Evolutionary conservation across 2,113 vertebrate species (phyloP).

Genomic region (Pyrgilauda ruficollis): DNA sequence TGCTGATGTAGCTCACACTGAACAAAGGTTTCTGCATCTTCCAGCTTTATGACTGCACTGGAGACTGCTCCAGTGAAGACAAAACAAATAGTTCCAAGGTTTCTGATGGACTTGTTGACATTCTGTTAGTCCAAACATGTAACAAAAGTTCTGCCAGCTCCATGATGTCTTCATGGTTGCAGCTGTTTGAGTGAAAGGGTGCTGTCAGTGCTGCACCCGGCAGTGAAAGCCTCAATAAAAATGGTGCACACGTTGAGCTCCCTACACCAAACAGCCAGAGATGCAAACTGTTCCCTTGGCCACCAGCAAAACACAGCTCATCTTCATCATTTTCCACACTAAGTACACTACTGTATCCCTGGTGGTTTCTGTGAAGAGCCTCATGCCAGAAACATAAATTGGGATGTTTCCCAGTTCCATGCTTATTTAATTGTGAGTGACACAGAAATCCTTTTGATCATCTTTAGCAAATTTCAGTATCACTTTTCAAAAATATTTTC

Average conservation of each 20-base stretch:
- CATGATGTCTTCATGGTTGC: conserved; percentile 20
- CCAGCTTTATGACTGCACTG: conserved; percentile 32
- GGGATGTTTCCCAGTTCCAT: not conserved
- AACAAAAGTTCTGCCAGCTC: conserved; percentile 38
- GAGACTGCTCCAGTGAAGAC: conserved; percentile 39
- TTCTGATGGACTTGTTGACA: conserved; percentile 36
- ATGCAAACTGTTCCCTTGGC: not conserved
- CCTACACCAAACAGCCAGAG: not conserved
- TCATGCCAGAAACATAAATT: conserved; percentile 6
- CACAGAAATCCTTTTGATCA: not conserved
- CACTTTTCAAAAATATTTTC: not conserved
- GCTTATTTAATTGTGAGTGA: conserved; percentile 22
- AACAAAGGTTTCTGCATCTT: conserved; percentile 23
- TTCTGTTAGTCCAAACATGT: conserved; percentile 34
- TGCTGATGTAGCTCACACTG: not conserved
- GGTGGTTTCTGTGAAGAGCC: not conserved
- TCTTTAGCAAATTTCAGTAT: not conserved
- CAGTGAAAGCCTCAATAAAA: conserved; percentile 55
- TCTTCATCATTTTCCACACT: not conserved
- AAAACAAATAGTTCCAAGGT: conserved; percentile 18
- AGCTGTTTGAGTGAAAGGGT: conserved; percentile 36
- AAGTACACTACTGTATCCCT: not conserved
- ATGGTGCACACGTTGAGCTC: not conserved
- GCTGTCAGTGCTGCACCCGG: not conserved
- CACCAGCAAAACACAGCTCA: not conserved